A percentile compares a stretch with the other conserved stretches of the same genome.
phyloP scores from a whole-genome alignment of 2,888 invertebrate genomes.

The Himalopsyche tibetana region DNA sequence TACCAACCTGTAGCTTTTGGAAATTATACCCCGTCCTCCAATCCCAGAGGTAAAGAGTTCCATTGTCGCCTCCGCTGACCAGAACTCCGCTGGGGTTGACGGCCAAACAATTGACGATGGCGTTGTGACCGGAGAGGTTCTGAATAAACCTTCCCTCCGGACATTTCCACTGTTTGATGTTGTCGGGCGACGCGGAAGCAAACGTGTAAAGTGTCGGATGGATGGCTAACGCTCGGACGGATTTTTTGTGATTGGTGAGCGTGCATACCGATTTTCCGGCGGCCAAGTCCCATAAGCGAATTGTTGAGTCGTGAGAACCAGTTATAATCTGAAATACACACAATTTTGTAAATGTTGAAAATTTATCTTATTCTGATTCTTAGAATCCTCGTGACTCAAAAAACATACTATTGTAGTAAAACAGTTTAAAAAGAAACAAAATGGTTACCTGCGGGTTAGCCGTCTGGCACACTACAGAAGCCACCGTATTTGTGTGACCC shows the following conservation, averaged over 20 bases:
- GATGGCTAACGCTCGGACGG: slow-evolving; percentile 86
- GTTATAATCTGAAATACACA: slow-evolving; percentile 83
- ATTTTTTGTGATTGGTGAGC: slow-evolving; percentile 99
- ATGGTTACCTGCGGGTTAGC: slow-evolving; percentile 89
- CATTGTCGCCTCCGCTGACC: slow-evolving; percentile 99
- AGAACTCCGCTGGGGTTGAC: slow-evolving; percentile 96
- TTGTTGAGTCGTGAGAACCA: slow-evolving; percentile 96
- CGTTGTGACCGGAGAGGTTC: slow-evolving; percentile 97
- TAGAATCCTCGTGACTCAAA: too few relatives aligned
- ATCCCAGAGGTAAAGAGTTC: slow-evolving; percentile 98
- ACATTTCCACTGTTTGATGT: slow-evolving; percentile 99
- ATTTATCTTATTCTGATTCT: too few relatives aligned
- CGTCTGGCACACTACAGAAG: slow-evolving; percentile 94
- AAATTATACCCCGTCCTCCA: slow-evolving; percentile 99
- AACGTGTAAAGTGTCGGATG: slow-evolving; percentile 93
- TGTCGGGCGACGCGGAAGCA: slow-evolving; percentile 98
- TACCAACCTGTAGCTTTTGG: slow-evolving; percentile 86
- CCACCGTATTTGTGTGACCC: slow-evolving; percentile 98
- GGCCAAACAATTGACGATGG: slow-evolving; percentile 97
- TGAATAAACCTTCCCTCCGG: slow-evolving; percentile 98
- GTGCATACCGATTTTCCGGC: slow-evolving; percentile 96
- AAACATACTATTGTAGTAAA: too few relatives aligned
- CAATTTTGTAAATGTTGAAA: slow-evolving; percentile 2
- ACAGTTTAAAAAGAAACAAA: neutral
- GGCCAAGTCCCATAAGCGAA: slow-evolving; percentile 97